Evolutionary conservation across 2,113 vertebrate species (phyloP).

Genomic region (Callaeas wilsoni): DNA sequence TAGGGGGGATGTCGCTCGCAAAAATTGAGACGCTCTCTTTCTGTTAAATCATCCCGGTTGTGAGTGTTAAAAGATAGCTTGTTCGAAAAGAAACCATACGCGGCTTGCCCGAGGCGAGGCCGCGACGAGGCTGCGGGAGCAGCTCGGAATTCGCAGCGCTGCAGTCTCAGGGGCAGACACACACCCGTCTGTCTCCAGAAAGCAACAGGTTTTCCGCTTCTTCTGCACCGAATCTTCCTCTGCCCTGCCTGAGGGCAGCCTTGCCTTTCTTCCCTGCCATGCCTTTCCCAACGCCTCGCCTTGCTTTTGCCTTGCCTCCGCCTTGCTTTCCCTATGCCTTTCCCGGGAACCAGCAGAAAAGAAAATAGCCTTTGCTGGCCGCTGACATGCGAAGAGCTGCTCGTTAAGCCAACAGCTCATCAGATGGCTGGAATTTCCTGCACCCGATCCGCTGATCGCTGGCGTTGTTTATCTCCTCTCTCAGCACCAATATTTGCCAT

Average conservation of each 20-base stretch:
- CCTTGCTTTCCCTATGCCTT: neutral
- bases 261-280: neutral
- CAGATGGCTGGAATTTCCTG: conserved; percentile 81
- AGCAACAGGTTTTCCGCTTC: neutral
- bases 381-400: conserved; percentile 68
- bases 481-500: neutral
- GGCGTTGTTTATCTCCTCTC: conserved; percentile 63
- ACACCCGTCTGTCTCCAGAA: neutral
- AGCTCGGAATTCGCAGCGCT: conserved; percentile 47
- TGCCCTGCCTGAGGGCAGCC: neutral
- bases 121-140: conserved; percentile 20
- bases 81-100: conserved; percentile 71
- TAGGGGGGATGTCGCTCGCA: conserved; percentile 73
- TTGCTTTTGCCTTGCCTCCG: neutral
- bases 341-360: conserved; percentile 21
- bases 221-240: neutral
- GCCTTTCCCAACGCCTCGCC: neutral
- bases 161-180: conserved; percentile 55
- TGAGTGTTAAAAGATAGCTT: conserved; percentile 84
- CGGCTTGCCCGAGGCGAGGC: conserved; percentile 60
- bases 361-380: conserved; percentile 43
- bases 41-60: conserved; percentile 79
- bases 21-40: conserved; percentile 72
- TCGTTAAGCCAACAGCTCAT: conserved; percentile 75
- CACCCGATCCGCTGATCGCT: conserved; percentile 40